Evolutionary conservation across 2,888 invertebrate genomes (phyloP).

Genomic region (Heteromyza rotundicornis): DNA sequence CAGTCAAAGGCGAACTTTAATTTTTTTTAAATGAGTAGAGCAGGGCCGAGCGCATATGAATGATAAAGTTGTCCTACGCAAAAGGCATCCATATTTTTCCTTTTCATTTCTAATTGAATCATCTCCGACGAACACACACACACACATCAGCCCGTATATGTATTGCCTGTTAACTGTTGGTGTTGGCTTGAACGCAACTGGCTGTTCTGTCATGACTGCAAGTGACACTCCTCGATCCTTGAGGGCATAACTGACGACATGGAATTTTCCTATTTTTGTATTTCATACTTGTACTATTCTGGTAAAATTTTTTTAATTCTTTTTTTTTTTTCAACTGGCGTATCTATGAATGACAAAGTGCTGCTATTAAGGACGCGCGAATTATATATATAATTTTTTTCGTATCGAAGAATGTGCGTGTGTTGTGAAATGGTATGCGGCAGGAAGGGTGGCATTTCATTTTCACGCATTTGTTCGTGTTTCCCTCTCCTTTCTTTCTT

Average conservation of each 20-base stretch:
- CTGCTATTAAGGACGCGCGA: background rate
- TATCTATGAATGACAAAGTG: conserved; percentile 8
- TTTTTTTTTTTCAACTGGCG: too few relatives aligned
- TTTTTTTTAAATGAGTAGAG: too few relatives aligned
- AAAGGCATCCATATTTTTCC: background rate
- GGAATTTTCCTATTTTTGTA: background rate
- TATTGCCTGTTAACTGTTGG: background rate
- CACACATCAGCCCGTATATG: background rate
- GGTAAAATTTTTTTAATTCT: too few relatives aligned
- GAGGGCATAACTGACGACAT: background rate
- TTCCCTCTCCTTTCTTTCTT: too few relatives aligned
- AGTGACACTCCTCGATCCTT: background rate
- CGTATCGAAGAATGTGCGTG: background rate
- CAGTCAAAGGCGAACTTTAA: background rate
- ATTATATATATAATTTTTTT: too few relatives aligned
- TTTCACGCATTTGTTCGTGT: background rate
- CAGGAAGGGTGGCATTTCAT: background rate
- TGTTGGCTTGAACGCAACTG: too few relatives aligned
- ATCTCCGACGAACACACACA: too few relatives aligned
- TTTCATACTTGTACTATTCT: too few relatives aligned
- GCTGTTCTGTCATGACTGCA: conserved; percentile 8
- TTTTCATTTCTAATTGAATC: background rate
- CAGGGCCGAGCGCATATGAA: too few relatives aligned
- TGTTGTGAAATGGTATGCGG: background rate
- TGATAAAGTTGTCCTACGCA: background rate